Evolutionary conservation across 2,113 vertebrate species (phyloP).

Genomic region (Eretmochelys imbricata): DNA sequence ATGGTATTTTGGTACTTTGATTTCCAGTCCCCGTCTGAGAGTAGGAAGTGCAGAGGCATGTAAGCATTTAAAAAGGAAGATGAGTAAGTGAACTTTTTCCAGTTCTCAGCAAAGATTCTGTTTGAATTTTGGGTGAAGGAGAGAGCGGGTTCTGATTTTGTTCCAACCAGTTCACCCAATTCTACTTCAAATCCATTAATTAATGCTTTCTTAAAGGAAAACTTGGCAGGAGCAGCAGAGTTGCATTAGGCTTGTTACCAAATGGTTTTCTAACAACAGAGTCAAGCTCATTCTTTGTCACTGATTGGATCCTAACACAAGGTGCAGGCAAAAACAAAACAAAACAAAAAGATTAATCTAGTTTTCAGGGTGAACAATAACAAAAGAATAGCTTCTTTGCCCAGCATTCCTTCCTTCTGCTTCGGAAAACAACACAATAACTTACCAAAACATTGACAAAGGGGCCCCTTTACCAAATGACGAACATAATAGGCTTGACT

Average conservation of each 20-base stretch:
- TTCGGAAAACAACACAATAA: neutral
- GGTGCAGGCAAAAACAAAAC: neutral
- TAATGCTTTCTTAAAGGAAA: neutral
- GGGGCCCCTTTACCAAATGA: neutral
- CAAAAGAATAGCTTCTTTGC: slow-evolving; percentile 7
- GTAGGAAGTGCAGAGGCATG: neutral
- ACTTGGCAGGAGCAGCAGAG: neutral
- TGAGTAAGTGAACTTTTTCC: neutral
- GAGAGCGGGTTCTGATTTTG: neutral
- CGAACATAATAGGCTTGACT: neutral
- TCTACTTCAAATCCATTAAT: neutral
- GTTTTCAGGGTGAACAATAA: neutral
- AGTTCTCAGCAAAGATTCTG: neutral
- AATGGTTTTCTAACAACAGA: neutral
- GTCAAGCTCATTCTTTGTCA: neutral
- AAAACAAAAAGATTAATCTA: slow-evolving; percentile 5
- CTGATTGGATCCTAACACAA: neutral
- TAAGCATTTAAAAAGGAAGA: neutral
- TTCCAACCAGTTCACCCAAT: neutral
- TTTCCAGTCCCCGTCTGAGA: neutral
- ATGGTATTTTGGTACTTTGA: neutral
- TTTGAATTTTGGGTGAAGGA: neutral
- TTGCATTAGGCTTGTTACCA: neutral
- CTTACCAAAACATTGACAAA: neutral
- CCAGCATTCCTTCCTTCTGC: neutral